phyloP scores from a whole-genome alignment of 2,797 vertebrate genomes.

The Hypotaenidia philippensis region DNA sequence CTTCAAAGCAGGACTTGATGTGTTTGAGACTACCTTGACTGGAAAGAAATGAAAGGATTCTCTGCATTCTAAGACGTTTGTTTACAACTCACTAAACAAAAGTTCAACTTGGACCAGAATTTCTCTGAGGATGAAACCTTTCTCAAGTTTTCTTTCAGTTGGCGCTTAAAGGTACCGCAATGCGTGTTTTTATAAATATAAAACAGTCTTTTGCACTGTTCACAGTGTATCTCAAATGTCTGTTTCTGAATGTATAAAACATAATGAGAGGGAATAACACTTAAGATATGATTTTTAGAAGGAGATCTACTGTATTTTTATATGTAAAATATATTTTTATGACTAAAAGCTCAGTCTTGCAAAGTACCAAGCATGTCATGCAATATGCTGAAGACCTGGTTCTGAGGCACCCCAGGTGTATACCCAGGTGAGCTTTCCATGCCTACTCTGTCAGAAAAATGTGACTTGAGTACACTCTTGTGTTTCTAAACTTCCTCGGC shows the following conservation, averaged over 20 bases:
- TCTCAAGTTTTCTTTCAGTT: slow-evolving; percentile 48
- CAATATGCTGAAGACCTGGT: not conserved
- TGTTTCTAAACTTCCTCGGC: not conserved
- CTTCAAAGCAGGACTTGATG: slow-evolving; percentile 88
- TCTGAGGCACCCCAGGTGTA: not conserved
- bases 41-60: slow-evolving; percentile 77
- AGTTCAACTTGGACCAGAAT: slow-evolving; percentile 61
- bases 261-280: slow-evolving; percentile 49
- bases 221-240: slow-evolving; percentile 51
- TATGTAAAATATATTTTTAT: slow-evolving; percentile 56
- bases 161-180: slow-evolving; percentile 55
- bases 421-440: not conserved
- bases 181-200: slow-evolving; percentile 31
- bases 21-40: slow-evolving; percentile 88
- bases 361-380: not conserved
- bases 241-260: slow-evolving; percentile 69
- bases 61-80: slow-evolving; percentile 64
- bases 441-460: not conserved
- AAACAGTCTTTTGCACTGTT: slow-evolving; percentile 78
- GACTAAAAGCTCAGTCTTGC: not conserved
- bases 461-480: not conserved
- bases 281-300: slow-evolving; percentile 62
- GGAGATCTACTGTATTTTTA: slow-evolving; percentile 76
- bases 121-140: slow-evolving; percentile 61
- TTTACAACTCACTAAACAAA: slow-evolving; percentile 74